These are phyloP conservation scores for Eueremaeus valkanovi DNA, from an alignment of 2,888 invertebrate genomes.

Conservation along the genomic window DNA sequence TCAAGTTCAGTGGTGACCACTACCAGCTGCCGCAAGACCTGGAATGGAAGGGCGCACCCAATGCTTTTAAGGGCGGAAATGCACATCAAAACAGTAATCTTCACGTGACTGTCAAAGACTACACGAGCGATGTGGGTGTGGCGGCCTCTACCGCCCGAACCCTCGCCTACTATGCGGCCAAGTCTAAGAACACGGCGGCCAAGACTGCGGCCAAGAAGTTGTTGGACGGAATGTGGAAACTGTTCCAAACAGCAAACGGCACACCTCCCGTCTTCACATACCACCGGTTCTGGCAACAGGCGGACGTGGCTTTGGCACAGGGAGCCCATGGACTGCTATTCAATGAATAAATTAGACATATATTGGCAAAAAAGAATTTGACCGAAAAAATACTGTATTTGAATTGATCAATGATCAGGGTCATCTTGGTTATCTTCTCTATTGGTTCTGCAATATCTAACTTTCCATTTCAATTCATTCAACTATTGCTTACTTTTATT, in stretches of 20 bases:
- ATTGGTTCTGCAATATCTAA: too few species aligned
- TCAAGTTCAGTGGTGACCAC: neutral
- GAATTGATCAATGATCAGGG: too few species aligned
- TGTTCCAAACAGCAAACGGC: neutral
- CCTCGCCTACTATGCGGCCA: constrained; percentile 9
- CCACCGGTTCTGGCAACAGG: neutral
- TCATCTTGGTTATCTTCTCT: too few species aligned
- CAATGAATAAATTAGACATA: constrained; percentile 5
- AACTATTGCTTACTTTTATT: too few species aligned
- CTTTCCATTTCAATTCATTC: too few species aligned
- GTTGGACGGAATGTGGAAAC: constrained; percentile 11
- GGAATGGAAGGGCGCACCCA: neutral
- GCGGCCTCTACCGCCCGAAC: neutral
- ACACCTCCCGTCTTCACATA: neutral
- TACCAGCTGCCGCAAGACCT: neutral
- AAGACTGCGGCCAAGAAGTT: neutral
- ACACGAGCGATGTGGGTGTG: neutral
- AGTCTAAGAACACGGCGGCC: neutral
- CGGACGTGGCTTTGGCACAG: constrained; percentile 1
- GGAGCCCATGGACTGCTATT: neutral
- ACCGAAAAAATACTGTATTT: too few species aligned
- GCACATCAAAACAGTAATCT: neutral
- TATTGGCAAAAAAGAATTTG: too few species aligned
- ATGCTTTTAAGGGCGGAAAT: neutral
- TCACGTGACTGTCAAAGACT: neutral